These are phyloP conservation scores for Drosophila anomalipes DNA, from an alignment of 2,888 invertebrate genomes.

Conservation along the genomic window DNA sequence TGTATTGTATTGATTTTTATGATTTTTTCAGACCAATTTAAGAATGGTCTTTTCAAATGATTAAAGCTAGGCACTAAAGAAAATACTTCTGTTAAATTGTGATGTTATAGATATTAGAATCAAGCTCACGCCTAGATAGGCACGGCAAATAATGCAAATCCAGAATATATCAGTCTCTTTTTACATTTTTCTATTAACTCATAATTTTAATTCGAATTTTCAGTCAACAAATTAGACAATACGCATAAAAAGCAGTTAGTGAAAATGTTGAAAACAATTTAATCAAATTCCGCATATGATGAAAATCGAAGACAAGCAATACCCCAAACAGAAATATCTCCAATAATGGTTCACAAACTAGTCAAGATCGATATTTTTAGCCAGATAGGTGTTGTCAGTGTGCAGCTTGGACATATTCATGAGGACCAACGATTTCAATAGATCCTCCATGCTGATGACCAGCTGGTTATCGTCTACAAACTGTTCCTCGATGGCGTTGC, in stretches of 20 bases:
- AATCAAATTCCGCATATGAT: not conserved
- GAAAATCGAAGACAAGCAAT: not conserved
- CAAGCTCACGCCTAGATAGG: too few relatives aligned
- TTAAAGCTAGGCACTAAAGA: not conserved
- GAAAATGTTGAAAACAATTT: not conserved
- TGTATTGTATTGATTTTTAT: not conserved
- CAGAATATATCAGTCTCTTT: not conserved
- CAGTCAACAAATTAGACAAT: not conserved
- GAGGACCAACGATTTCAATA: conserved; percentile 45
- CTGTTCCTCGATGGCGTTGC: not conserved
- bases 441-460: conserved; percentile 59
- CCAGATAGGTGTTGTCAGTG: conserved; percentile 11
- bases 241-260: not conserved
- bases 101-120: not conserved
- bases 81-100: not conserved
- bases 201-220: conserved; percentile 1
- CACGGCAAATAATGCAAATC: not conserved
- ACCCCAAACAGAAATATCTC: not conserved
- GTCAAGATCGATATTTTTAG: conserved; percentile 53
- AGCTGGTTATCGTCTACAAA: conserved; percentile 26
- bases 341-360: conserved; percentile 10
- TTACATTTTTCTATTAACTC: not conserved
- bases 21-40: not conserved
- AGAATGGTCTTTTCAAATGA: not conserved
- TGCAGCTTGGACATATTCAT: conserved; percentile 57